phyloP scores from a whole-genome alignment of 2,113 vertebrate genomes.

The Erpornis zantholeuca region DNA sequence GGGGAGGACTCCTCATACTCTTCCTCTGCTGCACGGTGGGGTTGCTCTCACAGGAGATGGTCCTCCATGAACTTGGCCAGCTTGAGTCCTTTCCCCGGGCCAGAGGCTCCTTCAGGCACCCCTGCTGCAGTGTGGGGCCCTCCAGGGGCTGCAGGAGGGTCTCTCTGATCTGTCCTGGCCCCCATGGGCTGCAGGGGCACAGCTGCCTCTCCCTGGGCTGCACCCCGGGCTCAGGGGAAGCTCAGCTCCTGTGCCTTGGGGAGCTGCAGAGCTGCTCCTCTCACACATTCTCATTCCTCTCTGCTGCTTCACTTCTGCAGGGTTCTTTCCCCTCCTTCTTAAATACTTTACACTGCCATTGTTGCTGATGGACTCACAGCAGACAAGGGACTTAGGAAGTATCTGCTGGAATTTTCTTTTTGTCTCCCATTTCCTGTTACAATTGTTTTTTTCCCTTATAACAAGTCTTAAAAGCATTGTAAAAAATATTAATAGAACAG shows the following conservation, averaged over 20 bases:
- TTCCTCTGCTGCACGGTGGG: too few species aligned
- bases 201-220: neutral
- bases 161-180: neutral
- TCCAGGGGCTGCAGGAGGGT: neutral
- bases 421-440: neutral
- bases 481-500: neutral
- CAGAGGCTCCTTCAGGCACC: neutral
- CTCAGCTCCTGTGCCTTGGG: neutral
- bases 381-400: neutral
- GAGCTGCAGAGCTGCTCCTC: neutral
- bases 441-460: neutral
- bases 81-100: neutral
- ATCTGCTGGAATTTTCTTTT: neutral
- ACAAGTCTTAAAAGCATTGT: neutral
- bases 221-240: neutral
- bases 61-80: neutral
- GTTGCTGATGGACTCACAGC: neutral
- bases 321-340: fast-evolving
- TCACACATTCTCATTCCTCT: neutral
- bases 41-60: too few species aligned
- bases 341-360: neutral
- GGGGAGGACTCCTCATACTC: neutral
- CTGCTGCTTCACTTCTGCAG: neutral
- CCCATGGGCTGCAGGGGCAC: neutral
- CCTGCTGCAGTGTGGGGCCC: neutral